These are phyloP conservation scores for Balearica regulorum DNA, from an alignment of 2,797 vertebrate species.

Conservation along the genomic window DNA sequence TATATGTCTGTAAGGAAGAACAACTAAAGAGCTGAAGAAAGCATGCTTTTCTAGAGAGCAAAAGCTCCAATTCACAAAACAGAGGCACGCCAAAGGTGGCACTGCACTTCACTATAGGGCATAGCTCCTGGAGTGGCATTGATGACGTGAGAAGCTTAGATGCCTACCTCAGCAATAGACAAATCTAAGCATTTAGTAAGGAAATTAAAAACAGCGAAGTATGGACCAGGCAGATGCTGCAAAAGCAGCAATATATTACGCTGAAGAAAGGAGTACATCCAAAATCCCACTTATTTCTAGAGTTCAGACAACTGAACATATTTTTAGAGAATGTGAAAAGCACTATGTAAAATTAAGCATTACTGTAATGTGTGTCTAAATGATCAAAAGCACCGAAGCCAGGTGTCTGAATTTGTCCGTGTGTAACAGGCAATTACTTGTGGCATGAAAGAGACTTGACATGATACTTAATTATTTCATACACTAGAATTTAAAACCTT, in stretches of 20 bases:
- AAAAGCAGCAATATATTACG: background rate
- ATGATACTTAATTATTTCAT: background rate
- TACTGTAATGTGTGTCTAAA: background rate
- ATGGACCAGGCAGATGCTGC: background rate
- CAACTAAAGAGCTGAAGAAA: background rate
- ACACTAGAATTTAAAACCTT: background rate
- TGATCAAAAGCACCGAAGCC: background rate
- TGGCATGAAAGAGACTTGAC: background rate
- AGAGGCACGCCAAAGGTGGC: background rate
- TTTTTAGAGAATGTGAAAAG: background rate
- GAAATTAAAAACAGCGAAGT: background rate
- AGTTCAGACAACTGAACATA: background rate
- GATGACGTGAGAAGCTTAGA: background rate
- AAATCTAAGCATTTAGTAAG: background rate
- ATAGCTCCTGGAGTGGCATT: background rate
- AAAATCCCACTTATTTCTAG: background rate
- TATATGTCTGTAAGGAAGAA: background rate
- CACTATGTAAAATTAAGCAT: background rate
- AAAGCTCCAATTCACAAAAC: background rate
- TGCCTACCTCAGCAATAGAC: background rate
- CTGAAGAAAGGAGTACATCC: background rate
- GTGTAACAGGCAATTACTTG: background rate
- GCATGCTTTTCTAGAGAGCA: background rate
- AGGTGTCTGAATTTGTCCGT: background rate
- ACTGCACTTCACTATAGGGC: rapidly evolving